phyloP scores from a whole-genome alignment of 2,113 vertebrate species.

The Calonectris borealis region DNA sequence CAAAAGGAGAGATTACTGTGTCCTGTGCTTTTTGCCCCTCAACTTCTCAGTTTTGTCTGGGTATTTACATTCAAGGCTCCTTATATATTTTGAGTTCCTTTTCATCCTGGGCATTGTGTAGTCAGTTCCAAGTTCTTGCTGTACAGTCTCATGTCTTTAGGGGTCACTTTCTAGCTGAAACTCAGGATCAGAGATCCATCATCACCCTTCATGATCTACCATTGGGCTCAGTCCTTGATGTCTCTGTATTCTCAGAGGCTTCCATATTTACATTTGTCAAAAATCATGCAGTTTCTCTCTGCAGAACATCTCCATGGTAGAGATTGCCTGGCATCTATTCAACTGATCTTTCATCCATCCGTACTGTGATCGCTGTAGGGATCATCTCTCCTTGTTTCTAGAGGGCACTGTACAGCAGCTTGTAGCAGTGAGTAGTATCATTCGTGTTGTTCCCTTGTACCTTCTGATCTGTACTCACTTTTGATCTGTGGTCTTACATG shows the following conservation, averaged over 20 bases:
- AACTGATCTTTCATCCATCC: background rate
- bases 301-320: background rate
- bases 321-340: background rate
- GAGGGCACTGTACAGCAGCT: background rate
- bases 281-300: background rate
- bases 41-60: background rate
- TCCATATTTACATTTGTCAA: background rate
- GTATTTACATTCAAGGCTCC: background rate
- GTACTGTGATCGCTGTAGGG: fast-evolving
- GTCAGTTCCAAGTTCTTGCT: background rate
- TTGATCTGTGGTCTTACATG: background rate
- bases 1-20: background rate
- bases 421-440: background rate
- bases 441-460: background rate
- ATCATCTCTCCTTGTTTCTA: background rate
- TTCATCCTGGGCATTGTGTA: background rate
- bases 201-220: background rate
- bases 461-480: background rate
- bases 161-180: background rate
- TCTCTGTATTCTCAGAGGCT: background rate
- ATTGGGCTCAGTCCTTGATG: background rate
- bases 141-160: background rate
- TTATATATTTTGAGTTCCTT: background rate
- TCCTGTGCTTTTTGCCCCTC: background rate
- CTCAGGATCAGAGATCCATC: background rate